Evolutionary conservation across 2,113 vertebrate species (phyloP).

Genomic region (Cranoglanis bouderius): DNA sequence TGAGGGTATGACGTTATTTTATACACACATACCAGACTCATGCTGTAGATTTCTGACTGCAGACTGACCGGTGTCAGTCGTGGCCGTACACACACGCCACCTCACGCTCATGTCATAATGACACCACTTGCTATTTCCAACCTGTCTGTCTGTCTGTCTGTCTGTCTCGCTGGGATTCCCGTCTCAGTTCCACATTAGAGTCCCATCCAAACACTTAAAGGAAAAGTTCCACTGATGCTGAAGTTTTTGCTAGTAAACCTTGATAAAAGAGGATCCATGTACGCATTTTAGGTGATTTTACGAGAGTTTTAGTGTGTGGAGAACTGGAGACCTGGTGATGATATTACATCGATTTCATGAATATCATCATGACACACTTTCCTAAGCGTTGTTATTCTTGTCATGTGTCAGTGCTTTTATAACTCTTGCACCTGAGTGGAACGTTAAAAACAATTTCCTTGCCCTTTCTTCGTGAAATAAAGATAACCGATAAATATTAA

Average conservation of each 20-base stretch:
- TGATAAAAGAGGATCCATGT: not conserved
- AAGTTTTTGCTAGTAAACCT: not conserved
- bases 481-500: not conserved
- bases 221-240: not conserved
- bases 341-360: not conserved
- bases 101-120: conserved; percentile 6
- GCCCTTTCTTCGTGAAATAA: not conserved
- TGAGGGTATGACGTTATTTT: conserved; percentile 3
- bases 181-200: not conserved
- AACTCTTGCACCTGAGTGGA: not conserved
- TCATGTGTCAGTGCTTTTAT: not conserved
- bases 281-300: not conserved
- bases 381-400: not conserved
- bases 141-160: conserved; percentile 17
- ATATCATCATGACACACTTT: not conserved
- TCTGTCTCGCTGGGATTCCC: not conserved
- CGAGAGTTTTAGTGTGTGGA: not conserved
- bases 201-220: not conserved
- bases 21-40: conserved; percentile 35
- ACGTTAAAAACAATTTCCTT: not conserved
- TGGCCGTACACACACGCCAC: not conserved
- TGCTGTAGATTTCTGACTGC: conserved; percentile 25
- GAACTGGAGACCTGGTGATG: not conserved
- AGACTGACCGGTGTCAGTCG: conserved; percentile 40
- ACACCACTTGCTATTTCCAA: conserved; percentile 12